Base-by-base conservation (phyloP, 2,888 invertebrate genomes). In the Biston betularia region DNA sequence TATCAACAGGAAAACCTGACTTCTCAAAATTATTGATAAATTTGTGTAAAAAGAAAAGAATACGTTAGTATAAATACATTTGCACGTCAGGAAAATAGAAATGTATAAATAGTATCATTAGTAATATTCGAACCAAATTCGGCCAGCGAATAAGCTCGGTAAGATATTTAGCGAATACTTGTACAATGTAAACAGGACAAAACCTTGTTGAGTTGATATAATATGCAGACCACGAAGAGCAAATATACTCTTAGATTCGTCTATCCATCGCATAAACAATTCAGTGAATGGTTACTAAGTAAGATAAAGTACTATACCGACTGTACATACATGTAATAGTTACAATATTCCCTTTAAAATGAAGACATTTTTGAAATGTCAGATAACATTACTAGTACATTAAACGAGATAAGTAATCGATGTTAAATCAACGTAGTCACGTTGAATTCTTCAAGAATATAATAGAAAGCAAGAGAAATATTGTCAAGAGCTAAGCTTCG, bases 401-500 rank as follows among this genome's bases (percentile, higher is more conserved):
- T 38, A 38, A 24, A 24, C 24, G 14, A 48, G 11, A 33, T 48
- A 7, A 35, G 6, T 9, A 35, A n/a, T 12, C 14, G 52, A 24
- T 24, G 58, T 49, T 34, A 62, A 54, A 63, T 59, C 45, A 63
- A 67, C 55, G 49, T 52, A 7, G 14, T 24, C 34, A 5, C 50
- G 34, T 50, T n/a, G n/a, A n/a, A n/a, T 63, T 62, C 48, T 44
- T 60, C 6, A 33, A 8, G 24, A 62, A 58, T 54, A 61, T 14
- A 53, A 8, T 8, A 54, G 15, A 42, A 59, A 55, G 63, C 33
- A 15, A 61, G 48, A 53, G 50, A 63, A 55, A 84, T 91, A 90
- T 91, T 90, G 91, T 92, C 90, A 85, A 53, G 63, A 62, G 68
- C 69, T 85, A 87, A 85, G 84, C 87, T 88, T 87, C 73, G 81